These are phyloP conservation scores for Ecliptopera silaceata DNA, from an alignment of 2,888 invertebrate species.

Conservation along the genomic window DNA sequence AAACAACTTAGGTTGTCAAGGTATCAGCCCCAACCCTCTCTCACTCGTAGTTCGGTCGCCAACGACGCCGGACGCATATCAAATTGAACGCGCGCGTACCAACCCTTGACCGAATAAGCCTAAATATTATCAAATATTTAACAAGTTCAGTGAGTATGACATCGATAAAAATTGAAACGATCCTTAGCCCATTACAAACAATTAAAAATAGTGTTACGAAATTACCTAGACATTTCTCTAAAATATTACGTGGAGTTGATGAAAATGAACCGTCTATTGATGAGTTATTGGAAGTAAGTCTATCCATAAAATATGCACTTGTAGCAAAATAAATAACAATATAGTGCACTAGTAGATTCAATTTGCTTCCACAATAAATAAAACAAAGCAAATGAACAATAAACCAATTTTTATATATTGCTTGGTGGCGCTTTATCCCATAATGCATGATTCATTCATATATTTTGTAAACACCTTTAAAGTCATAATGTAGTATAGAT, in stretches of 20 bases:
- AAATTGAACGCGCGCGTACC: constrained; percentile 12
- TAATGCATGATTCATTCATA: too few relatives aligned
- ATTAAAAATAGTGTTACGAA: constrained; percentile 65
- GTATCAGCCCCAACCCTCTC: constrained; percentile 6
- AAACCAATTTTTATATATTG: too few relatives aligned
- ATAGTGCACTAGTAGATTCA: not conserved
- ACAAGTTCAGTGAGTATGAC: constrained; percentile 10
- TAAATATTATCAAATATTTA: constrained; percentile 2
- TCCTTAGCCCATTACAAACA: constrained; percentile 43
- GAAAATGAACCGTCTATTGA: constrained; percentile 54
- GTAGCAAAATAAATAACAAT: not conserved
- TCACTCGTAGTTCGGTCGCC: constrained; percentile 18
- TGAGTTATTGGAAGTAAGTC: constrained; percentile 65
- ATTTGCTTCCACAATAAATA: not conserved
- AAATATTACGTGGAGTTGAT: constrained; percentile 60
- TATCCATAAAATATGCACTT: not conserved
- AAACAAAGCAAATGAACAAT: too few relatives aligned
- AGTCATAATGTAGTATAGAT: too few relatives aligned
- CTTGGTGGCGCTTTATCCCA: too few relatives aligned
- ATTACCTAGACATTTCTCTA: constrained; percentile 66
- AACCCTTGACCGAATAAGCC: constrained; percentile 2
- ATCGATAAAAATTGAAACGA: constrained; percentile 2
- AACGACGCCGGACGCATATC: constrained; percentile 10
- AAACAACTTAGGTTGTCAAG: constrained; percentile 6
- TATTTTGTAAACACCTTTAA: too few relatives aligned